phyloP scores from a whole-genome alignment of 2,797 vertebrate species.

The Menidia menidia region DNA sequence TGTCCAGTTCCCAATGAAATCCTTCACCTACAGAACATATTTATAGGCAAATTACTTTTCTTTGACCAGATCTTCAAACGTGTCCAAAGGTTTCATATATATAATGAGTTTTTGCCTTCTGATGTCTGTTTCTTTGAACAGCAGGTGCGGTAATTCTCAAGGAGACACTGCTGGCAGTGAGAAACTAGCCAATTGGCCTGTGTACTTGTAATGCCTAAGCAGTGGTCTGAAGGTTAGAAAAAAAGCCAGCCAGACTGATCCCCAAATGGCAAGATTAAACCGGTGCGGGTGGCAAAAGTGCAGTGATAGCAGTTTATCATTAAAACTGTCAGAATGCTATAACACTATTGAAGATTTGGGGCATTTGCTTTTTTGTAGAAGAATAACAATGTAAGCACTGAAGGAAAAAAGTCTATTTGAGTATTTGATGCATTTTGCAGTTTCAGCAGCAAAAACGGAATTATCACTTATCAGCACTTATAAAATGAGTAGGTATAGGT shows the following conservation, averaged over 20 bases:
- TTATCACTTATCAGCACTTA: background rate
- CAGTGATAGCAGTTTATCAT: background rate
- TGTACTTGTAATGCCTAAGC: background rate
- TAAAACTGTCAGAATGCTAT: background rate
- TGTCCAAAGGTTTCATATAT: constrained; percentile 1
- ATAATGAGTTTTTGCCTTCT: background rate
- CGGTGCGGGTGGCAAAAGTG: background rate
- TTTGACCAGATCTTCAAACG: background rate
- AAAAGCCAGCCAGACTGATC: background rate
- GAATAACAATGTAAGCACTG: too few relatives aligned
- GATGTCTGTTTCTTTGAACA: constrained; percentile 6
- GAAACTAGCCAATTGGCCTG: background rate
- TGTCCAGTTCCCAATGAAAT: background rate
- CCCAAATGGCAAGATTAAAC: background rate
- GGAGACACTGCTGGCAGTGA: background rate
- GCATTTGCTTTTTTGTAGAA: background rate
- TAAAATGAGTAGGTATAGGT: background rate
- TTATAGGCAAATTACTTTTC: background rate
- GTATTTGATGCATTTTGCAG: too few relatives aligned
- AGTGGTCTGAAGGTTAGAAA: background rate
- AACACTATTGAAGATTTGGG: background rate
- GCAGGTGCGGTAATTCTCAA: background rate
- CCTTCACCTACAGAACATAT: background rate
- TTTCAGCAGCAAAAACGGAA: too few relatives aligned
- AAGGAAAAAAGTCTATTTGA: too few relatives aligned